Percentiles rank a stretch among this genome's conserved stretches.
These are phyloP conservation scores for Equus przewalskii DNA, from an alignment of 2,113 vertebrate genomes.

Conservation along the genomic window DNA sequence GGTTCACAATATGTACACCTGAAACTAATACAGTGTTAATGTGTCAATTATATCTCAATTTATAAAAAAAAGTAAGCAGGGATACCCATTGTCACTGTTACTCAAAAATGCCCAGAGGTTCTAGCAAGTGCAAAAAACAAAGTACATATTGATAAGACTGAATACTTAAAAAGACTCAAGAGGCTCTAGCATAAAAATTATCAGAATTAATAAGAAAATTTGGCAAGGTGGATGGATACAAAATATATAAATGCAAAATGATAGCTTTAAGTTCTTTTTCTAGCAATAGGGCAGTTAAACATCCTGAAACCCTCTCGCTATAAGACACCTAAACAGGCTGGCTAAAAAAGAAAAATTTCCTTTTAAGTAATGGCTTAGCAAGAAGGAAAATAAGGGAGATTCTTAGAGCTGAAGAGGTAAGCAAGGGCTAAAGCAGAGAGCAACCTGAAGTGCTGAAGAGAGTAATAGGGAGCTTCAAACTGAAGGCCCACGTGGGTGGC, in stretches of 20 bases:
- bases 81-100: background rate
- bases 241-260: background rate
- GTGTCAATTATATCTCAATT: no score
- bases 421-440: background rate
- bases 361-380: background rate
- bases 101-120: background rate
- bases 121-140: background rate
- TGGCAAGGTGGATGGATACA: background rate
- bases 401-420: background rate
- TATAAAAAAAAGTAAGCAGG: background rate
- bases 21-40: no score
- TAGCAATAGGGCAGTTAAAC: background rate
- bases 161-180: background rate
- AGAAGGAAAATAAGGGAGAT: background rate
- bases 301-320: background rate
- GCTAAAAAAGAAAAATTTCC: background rate
- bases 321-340: background rate
- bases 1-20: no score
- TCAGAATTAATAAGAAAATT: conserved; percentile 1
- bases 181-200: background rate
- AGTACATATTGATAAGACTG: background rate
- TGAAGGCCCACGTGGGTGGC: background rate
- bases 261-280: background rate
- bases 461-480: background rate
- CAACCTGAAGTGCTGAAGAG: background rate